A percentile compares a stretch with the other conserved stretches of the same genome.
These are phyloP conservation scores for Sinelater perroti DNA, from an alignment of 2,888 invertebrate genomes.

Conservation along the genomic window DNA sequence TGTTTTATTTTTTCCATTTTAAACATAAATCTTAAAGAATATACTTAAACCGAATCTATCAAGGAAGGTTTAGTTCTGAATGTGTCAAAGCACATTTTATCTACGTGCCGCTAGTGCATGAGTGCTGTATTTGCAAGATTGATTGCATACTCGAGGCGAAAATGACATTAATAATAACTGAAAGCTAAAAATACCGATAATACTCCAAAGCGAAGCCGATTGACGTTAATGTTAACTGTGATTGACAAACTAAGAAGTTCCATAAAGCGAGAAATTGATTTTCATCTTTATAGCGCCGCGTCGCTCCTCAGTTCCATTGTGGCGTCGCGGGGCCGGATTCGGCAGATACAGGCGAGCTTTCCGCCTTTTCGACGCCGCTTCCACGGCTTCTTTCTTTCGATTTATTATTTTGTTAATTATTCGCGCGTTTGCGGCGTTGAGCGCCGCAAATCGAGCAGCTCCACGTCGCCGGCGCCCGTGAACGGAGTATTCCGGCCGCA, in stretches of 20 bases:
- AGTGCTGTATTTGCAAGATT: no score
- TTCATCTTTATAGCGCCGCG: conserved; percentile 1
- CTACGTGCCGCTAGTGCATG: no score
- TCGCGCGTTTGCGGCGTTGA: neutral
- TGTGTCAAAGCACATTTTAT: neutral
- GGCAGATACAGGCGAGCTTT: neutral
- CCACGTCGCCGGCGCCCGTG: neutral
- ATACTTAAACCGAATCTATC: no score
- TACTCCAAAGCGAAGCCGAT: neutral
- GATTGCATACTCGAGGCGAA: neutral
- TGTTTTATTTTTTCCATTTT: no score
- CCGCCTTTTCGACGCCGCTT: neutral
- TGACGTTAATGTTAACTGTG: conserved; percentile 11
- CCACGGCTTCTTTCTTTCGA: neutral
- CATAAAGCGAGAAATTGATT: conserved; percentile 7
- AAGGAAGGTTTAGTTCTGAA: no score
- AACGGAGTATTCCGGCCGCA: neutral
- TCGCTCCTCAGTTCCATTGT: neutral
- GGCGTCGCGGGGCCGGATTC: neutral
- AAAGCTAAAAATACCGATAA: conserved; percentile 5
- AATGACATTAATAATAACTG: neutral
- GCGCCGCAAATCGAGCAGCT: neutral
- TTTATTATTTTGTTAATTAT: conserved; percentile 7
- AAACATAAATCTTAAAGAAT: no score
- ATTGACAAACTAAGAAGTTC: conserved; percentile 15